A percentile compares a stretch with the other conserved stretches of the same genome.
Evolutionary conservation across 2,113 vertebrate genomes (phyloP).

Genomic region (Amphiprion percula): DNA sequence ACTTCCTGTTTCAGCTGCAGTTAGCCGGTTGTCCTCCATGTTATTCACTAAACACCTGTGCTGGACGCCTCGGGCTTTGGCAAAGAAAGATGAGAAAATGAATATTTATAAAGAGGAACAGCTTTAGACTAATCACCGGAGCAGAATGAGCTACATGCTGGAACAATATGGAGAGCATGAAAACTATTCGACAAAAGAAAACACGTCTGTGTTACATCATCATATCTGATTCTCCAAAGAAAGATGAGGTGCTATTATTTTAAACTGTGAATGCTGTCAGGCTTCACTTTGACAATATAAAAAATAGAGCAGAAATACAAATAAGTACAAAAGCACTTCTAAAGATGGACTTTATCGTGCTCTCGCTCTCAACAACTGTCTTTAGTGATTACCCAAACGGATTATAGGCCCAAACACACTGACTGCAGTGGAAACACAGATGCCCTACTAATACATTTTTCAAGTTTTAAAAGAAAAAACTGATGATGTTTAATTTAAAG

Average conservation of each 20-base stretch:
- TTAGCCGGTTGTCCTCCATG: constrained; percentile 67
- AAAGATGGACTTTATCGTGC: neutral
- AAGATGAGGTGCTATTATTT: neutral
- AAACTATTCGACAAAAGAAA: neutral
- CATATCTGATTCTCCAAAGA: neutral
- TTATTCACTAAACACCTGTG: constrained; percentile 78
- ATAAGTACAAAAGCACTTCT: neutral
- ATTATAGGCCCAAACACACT: neutral
- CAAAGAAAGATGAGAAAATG: constrained; percentile 63
- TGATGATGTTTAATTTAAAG: neutral
- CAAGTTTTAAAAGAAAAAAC: neutral
- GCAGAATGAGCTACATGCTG: constrained; percentile 30
- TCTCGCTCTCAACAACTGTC: constrained; percentile 6
- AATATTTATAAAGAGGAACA: constrained; percentile 71
- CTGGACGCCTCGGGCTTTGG: constrained; percentile 66
- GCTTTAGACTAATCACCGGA: constrained; percentile 58
- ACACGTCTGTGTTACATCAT: neutral
- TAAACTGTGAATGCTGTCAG: neutral
- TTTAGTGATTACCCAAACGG: constrained; percentile 15
- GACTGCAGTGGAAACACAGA: constrained; percentile 5
- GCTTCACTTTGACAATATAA: neutral
- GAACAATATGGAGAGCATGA: constrained; percentile 13
- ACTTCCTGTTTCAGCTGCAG: constrained; percentile 74
- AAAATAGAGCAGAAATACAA: neutral
- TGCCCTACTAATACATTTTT: neutral